Evolutionary conservation across 2,113 vertebrate genomes (phyloP), one percentile per base, ranked within the genome.

Genomic region (Platichthys stellatus): DNA sequence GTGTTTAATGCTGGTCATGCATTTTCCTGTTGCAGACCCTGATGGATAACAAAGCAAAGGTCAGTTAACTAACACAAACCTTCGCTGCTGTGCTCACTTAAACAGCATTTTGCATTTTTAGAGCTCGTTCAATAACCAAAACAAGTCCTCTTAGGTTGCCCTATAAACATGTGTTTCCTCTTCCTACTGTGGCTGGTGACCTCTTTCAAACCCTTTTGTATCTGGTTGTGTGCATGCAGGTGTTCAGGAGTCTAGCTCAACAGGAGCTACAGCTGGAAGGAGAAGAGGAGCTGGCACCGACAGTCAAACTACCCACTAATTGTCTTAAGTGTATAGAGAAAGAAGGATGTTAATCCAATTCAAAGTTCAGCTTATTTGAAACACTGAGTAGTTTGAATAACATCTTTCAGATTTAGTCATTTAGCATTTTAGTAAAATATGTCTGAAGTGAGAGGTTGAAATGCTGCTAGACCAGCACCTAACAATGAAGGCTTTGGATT

Each of bases 231-330:
- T 74, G 49, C 10, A 14, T 81, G 66, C 89, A 99, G 98, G 94
- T 94, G 76, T 95, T 90, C 90, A 95, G 86, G 61, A 96, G 98
- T 56, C 88, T 99, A 76, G 84, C 90, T 58, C 93, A 94, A 60
- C 96, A 95, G 76, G 93, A 93, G 63, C 95, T 94, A 49, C 92
- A 93, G 10, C 86, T 96, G 26, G 95, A 95, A 77, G 95, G 78
- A 74, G 96, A 97, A 72, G 94, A 97, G 12, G 90, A 93, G 12
- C 89, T 96, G 31, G 78, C 63, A 58, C 81, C 93, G 47, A 94
- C 88, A 88, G 98, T 99, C 93, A 87, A 68, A 82, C 10, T 56
- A 17, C 12, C 63, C 47, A 11, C 24, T 62, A 3, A 21, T 14
- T 28, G 56, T 21, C 47, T 9, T 82, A 15, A 57, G 5, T 74